Evolutionary conservation across 2,113 vertebrate species (phyloP), one percentile per base, ranked within the genome.

Genomic region (Leucosticte australis): DNA sequence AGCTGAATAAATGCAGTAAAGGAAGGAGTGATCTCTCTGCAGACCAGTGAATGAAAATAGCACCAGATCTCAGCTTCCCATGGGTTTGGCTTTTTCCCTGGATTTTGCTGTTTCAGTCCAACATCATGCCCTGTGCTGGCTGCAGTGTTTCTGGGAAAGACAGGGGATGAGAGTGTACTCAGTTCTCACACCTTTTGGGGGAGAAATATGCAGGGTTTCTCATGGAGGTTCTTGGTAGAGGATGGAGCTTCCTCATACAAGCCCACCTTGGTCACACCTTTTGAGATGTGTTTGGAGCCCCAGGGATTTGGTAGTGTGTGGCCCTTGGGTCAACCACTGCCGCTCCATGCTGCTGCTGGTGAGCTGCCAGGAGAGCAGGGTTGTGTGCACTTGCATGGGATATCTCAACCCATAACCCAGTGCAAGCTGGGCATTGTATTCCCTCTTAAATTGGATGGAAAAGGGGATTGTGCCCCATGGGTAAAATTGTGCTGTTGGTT

Each of bases 301-400:
- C 55, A 26, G 70, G n/a, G n/a, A 4, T 9, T 0, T 4, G 5
- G 60, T 2, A 1, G 50, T 19, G 1, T 23, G n/a, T 52, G 50
- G 24, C 42, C 42, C 24, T 19, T 28, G 52, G 56, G 39, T 46
- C 23, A 8, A 4, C 2, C 8, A 0, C 15, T 24, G 64, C 31
- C 39, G 33, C 46, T 67, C 57, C 19, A 2, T 2, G 9, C 8
- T 53, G 69, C 39, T 23, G n/a, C 5, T 3, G 2, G 13, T 37
- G 23, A 44, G 53, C 33, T 12, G 16, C 31, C 13, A 3, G 35
- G 11, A 28, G 35, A 5, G 2, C 4, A 2, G n/a, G 4, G 19
- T 27, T 11, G 13, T 47, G 4, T 0, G 0, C 2, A 4, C n/a
- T 49, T 0, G 0, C 2, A 1, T 5, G 1, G 53, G 33, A 49